Evolutionary conservation across 2,113 vertebrate species (phyloP).

Genomic region (Ginglymostoma cirratum): DNA sequence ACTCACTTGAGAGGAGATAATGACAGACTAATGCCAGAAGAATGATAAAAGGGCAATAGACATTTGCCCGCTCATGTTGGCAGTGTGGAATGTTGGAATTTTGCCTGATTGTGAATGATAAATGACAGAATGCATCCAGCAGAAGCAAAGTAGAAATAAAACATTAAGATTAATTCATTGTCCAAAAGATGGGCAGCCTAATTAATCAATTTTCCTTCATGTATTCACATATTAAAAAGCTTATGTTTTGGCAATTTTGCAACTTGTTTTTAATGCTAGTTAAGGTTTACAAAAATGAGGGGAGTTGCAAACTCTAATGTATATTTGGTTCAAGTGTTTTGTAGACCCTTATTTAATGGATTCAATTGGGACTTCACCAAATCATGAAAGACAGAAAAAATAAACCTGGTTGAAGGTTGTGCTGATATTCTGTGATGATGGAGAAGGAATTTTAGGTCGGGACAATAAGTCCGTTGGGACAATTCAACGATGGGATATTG

Average conservation of each 20-base stretch:
- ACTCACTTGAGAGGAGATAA: background rate
- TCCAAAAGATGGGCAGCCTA: background rate
- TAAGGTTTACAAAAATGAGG: background rate
- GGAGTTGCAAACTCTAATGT: background rate
- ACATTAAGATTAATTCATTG: constrained; percentile 31
- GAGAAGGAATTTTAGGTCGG: background rate
- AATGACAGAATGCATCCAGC: constrained; percentile 8
- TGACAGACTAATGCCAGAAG: constrained; percentile 27
- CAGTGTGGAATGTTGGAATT: constrained; percentile 17
- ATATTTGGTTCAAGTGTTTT: background rate
- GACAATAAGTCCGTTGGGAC: background rate
- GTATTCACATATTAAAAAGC: background rate
- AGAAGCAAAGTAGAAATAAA: constrained; percentile 26
- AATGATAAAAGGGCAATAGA: constrained; percentile 32
- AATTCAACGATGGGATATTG: background rate
- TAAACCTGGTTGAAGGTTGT: background rate
- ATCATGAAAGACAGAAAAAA: background rate
- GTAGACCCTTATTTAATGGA: background rate
- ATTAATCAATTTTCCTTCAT: background rate
- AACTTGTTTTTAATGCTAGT: background rate
- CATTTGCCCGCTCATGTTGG: constrained; percentile 16
- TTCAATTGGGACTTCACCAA: background rate
- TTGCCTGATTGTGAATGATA: constrained; percentile 29
- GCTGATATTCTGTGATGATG: background rate
- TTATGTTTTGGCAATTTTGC: background rate